Evolutionary conservation across 2,888 invertebrate species (phyloP), one percentile per base, ranked within the genome.

Genomic region (Heliothis peltigera): DNA sequence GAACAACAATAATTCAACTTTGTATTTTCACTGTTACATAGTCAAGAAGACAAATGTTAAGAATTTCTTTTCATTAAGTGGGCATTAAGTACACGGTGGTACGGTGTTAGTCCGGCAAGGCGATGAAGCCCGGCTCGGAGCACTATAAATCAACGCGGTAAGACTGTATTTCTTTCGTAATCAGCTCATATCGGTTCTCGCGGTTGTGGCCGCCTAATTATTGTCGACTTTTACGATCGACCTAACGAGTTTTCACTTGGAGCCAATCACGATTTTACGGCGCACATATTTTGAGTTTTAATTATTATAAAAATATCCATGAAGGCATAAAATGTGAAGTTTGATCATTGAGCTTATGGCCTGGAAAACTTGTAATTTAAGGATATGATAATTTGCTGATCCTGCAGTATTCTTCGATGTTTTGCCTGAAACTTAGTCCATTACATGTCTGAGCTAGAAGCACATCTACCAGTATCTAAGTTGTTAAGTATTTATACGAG

Each of bases 111-210:
- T 85, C 81, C 83, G 86, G 84, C 71, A 84, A 87, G 85, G 86
- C 92, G 92, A 90, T 90, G 93, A 90, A 88, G 88, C 91, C 84
- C 83, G 86, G 78, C 87, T 84, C 80, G 57, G 86, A 84, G 84
- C 83, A 82, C 90, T 89, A 93, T 94, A 94, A 94, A 94, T 94
- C 94, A 94, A 92, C 89, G 85, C 83, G 84, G 89, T 89, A 90
- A 91, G 93, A 92, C 90, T 93, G 93, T 94, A 93, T 93, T 94
- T 94, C 93, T 94, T 93, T 92, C 92, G 92, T 93, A 93, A 94
- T 94, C 93, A 93, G 93, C 93, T 93, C 92, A 92, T 94, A 94
- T 94, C 93, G 92, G 87, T 84, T 90, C 90, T 89, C 87, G 91
- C 90, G 89, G 93, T 91, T 91, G 91, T 90, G 90, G 87, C 91